Conservation (phyloP, 2,888 invertebrate species). For the Julus scandinavius region DNA sequence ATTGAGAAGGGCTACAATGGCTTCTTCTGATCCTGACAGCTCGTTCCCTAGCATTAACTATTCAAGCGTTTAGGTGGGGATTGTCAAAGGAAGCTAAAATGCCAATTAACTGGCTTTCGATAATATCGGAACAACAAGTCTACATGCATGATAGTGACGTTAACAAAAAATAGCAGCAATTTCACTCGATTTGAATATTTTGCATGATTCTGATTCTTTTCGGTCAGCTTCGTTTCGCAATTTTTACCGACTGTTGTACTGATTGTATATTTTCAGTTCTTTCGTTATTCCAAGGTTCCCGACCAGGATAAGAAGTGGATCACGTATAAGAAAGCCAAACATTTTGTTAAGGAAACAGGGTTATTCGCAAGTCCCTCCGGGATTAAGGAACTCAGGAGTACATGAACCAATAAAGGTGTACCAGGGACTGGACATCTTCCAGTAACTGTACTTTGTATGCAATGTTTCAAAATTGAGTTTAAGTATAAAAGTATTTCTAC, state of each 20-base stretch:
- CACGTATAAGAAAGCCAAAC: no score
- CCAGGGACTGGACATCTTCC: no score
- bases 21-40: background rate
- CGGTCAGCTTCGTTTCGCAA: background rate
- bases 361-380: no score
- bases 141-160: conserved; percentile 36
- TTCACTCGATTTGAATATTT: conserved; percentile 8
- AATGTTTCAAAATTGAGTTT: background rate
- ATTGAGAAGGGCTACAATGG: background rate
- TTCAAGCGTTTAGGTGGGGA: conserved; percentile 3
- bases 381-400: no score
- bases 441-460: background rate
- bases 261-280: background rate
- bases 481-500: no score
- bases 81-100: background rate
- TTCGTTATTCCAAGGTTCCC: background rate
- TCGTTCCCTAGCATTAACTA: background rate
- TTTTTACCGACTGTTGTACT: background rate
- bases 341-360: no score
- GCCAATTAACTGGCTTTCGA: background rate
- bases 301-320: background rate
- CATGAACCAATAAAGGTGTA: no score
- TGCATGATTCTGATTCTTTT: background rate
- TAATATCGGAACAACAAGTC: conserved; percentile 24
- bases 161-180: conserved; percentile 38